Base-by-base conservation (phyloP, 2,888 invertebrate genomes). In the Odontothrips loti region DNA sequence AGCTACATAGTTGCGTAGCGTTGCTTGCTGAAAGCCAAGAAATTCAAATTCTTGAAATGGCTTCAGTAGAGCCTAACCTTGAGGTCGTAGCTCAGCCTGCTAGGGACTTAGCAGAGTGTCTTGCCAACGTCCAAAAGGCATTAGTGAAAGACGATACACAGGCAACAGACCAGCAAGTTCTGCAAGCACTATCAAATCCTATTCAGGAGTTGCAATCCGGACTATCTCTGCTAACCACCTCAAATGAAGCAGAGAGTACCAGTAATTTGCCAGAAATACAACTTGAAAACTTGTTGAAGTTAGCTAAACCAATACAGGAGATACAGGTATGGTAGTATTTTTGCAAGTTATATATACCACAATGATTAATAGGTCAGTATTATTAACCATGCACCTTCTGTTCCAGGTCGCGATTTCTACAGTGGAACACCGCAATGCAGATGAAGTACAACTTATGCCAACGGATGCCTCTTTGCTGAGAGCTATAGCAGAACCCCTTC, bases 401-500 rank as follows among this genome's bases (percentile, higher is more conserved):
- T 75, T 75, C 0, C 68, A 75, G 68, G 68, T 75, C 1, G 68
- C 68, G 12, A 75, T 75, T 27, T 12, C 23, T 1, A 27, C 68
- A 23, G 68, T 75, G 10, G 63, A 48, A 12, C 23, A 48, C 1
- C 63, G 48, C 43, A 82, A 81, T 8, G 83, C 84, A 80, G 83
- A 84, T 84, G 81, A 86, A 86, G 20, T 82, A 27, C 6, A 4
- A 27, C 68, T 23, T 8, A 9, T 10, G 9, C 27, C 23, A 75
- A 12, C 23, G 8, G 12, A 3, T 27, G 68, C 12, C 0, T 86
- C 85, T 0, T 85, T 86, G 79, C 84, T 85, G 0, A 83, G 85
- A 63, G 87, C 87, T 0, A 85, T 88, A 80, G 87, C 87, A 0
- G 86, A 87, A 43, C 89, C 89, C 0, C 88, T 89, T 0, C 85